These are phyloP conservation scores for Drosophila erecta DNA, from an alignment of 1,140 invertebrate species.

Conservation along the genomic window DNA sequence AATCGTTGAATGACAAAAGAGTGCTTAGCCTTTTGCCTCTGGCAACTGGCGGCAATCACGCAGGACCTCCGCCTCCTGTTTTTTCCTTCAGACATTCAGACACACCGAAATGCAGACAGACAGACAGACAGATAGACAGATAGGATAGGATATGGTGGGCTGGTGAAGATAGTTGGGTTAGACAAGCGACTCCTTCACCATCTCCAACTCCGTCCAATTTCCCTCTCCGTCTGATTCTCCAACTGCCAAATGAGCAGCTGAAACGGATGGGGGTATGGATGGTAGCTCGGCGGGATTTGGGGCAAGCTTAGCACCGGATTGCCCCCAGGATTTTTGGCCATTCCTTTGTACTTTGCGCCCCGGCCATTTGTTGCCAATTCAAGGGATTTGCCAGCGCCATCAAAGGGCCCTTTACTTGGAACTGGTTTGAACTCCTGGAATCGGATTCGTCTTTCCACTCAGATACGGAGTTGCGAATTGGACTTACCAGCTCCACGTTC, in stretches of 20 bases:
- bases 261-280: slow-evolving; percentile 12
- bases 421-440: slow-evolving; percentile 1
- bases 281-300: slow-evolving; percentile 33
- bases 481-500: slow-evolving; percentile 85
- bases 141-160: slow-evolving; percentile 24
- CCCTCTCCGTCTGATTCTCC: neutral
- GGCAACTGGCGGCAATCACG: slow-evolving; percentile 78
- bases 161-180: slow-evolving; percentile 43
- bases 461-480: neutral
- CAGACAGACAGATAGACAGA: slow-evolving; percentile 11
- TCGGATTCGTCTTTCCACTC: neutral
- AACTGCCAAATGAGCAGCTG: slow-evolving; percentile 35
- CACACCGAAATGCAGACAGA: no score
- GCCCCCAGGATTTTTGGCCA: slow-evolving; percentile 40
- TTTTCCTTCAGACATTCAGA: slow-evolving; percentile 11
- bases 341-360: slow-evolving; percentile 34
- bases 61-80: slow-evolving; percentile 42
- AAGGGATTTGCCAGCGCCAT: slow-evolving; percentile 54
- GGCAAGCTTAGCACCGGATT: slow-evolving; percentile 64
- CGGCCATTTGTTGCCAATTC: slow-evolving; percentile 65
- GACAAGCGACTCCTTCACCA: slow-evolving; percentile 11
- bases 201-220: neutral
- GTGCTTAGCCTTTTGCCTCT: slow-evolving; percentile 73
- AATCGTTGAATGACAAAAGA: slow-evolving; percentile 79
- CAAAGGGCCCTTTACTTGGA: slow-evolving; percentile 5